Evolutionary conservation across 1,140 invertebrate species (phyloP).

Genomic region (Achroia grisella): DNA sequence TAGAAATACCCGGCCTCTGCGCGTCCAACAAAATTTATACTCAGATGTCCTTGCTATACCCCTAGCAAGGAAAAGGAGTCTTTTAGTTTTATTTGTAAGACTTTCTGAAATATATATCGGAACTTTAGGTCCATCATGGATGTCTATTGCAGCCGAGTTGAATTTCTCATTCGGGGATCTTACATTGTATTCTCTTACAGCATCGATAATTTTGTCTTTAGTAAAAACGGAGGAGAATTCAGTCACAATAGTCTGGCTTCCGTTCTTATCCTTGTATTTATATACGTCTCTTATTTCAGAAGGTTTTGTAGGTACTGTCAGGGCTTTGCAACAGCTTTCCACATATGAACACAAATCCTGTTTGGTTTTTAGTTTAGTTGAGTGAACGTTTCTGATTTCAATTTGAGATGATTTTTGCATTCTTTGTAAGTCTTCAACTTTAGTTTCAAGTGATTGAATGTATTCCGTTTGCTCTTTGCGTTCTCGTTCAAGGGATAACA

Average conservation of each 20-base stretch:
- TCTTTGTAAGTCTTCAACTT: slow-evolving; percentile 6
- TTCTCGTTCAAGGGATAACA: neutral
- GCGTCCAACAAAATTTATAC: slow-evolving; percentile 3
- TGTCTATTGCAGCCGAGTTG: neutral
- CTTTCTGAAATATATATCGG: slow-evolving; percentile 8
- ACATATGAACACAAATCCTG: slow-evolving; percentile 2
- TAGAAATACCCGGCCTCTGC: slow-evolving; percentile 1
- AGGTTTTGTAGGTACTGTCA: neutral
- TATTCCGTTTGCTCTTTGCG: slow-evolving; percentile 1
- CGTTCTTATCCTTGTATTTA: neutral
- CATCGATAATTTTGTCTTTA: slow-evolving; percentile 5
- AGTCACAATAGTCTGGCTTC: neutral
- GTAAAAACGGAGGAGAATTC: slow-evolving; percentile 1
- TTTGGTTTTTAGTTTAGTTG: slow-evolving; percentile 3
- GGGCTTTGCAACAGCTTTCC: neutral
- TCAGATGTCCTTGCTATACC: neutral
- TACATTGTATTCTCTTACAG: slow-evolving; percentile 5
- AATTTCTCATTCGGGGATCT: neutral
- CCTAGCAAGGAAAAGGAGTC: neutral
- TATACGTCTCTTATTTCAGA: slow-evolving; percentile 7
- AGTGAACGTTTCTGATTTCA: slow-evolving; percentile 5
- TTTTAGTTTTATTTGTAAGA: neutral
- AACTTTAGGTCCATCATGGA: neutral
- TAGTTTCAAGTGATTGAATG: slow-evolving; percentile 2
- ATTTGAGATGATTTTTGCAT: slow-evolving; percentile 1